Percentiles rank a stretch among this genome's conserved stretches.
Conservation (phyloP, 2,888 invertebrate genomes). For the Dascillus cervinus region DNA sequence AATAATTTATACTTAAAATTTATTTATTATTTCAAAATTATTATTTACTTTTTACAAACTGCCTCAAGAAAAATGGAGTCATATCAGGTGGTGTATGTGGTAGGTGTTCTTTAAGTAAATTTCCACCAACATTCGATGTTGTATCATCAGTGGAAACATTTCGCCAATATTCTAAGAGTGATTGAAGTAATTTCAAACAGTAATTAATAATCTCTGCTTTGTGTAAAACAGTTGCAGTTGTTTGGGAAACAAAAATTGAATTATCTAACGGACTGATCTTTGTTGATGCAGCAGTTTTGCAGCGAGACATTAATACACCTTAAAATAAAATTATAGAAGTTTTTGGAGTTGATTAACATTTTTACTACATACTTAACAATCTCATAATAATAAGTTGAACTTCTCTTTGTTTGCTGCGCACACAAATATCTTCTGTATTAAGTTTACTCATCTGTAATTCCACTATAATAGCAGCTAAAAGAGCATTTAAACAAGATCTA, state of each 20-base stretch:
- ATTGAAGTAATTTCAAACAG: conserved; percentile 62
- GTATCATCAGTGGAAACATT: conserved; percentile 42
- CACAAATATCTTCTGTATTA: conserved; percentile 47
- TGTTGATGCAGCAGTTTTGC: conserved; percentile 46
- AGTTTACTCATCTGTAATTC: conserved; percentile 62
- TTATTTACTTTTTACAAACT: conserved; percentile 69
- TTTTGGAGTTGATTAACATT: conserved; percentile 1
- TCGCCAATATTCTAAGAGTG: conserved; percentile 73
- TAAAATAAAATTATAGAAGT: conserved; percentile 12
- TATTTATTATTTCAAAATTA: too few relatives aligned
- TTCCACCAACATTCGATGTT: conserved; percentile 48
- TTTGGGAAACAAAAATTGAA: conserved; percentile 56
- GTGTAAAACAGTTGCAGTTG: conserved; percentile 61
- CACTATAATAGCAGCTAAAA: conserved; percentile 64
- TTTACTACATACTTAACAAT: conserved; percentile 66
- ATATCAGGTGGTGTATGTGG: conserved; percentile 84
- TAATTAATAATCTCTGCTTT: conserved; percentile 65
- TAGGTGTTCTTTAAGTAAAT: conserved; percentile 73
- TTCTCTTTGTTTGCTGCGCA: conserved; percentile 69
- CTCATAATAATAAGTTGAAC: conserved; percentile 83
- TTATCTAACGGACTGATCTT: conserved; percentile 43
- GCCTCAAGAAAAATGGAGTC: conserved; percentile 89
- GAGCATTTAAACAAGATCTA: conserved; percentile 64
- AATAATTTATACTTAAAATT: too few relatives aligned
- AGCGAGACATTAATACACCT: conserved; percentile 72